Evolutionary conservation across 2,797 vertebrate genomes (phyloP), one percentile per base, ranked within the genome.

Genomic region (Xenopus petersii): DNA sequence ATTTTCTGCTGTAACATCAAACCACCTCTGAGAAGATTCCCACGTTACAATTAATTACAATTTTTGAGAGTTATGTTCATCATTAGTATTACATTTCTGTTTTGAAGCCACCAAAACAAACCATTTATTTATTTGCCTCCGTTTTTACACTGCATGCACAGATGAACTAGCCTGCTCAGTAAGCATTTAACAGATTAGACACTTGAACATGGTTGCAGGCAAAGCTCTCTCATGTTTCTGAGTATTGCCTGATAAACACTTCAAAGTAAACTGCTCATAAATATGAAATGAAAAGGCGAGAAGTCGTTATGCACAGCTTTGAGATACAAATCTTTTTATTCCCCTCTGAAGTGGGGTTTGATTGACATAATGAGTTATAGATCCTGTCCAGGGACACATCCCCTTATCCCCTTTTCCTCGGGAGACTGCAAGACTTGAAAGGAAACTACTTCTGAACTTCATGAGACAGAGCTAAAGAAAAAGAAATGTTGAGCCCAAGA

Each of bases 261-360:
- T 93, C 90, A 93, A 94, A 93, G 93, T 90, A 91, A 90, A 88
- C 87, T 82, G 84, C 88, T 92, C 91, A 92, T 92, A 92, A 93
- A 93, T 90, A 93, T 91, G 90, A 93, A 92, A 93, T 91, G 89
- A 92, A 91, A 91, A 91, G 89, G 88, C 33, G 80, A 88, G 88
- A 89, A 89, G 90, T 90, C 88, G 89, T 90, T 91, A 89, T 87
- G 89, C 82, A 87, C 85, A 86, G 90, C 90, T 93, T 91, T 90
- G 88, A 92, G 92, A 93, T 93, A 91, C 89, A 91, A 90, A 92
- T 93, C 89, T 92, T 88, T 93, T 92, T 93, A 90, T 92, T 92
- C 91, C 90, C 88, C 82, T 93, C 92, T 91, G 91, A 92, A 92
- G 89, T 90, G 86, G 84, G 81, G 82, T 90, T 90, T 92, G 92